Evolutionary conservation across 1,140 invertebrate species (phyloP), one percentile per base, ranked within the genome.

Genomic region (Dendrolimus punctatus): DNA sequence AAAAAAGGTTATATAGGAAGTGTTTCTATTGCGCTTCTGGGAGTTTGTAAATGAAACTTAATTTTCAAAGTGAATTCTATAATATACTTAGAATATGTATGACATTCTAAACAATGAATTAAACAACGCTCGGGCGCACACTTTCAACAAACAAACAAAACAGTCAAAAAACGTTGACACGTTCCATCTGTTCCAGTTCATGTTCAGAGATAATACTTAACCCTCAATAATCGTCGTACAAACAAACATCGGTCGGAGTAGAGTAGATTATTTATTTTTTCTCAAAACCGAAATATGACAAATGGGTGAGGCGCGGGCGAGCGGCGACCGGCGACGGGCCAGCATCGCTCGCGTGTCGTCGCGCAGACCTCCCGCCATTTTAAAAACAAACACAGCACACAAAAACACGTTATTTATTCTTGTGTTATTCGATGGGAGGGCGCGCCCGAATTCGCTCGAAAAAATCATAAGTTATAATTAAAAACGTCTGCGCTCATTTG

Each of bases 401-500:
- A 86, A 81, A 86, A 86, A 83, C 82, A 78, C 68, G 80, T 86
- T 86, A 84, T 85, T 85, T 85, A 85, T 82, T 81, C 71, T 78
- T 69, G 62, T 80, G 76, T 81, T 82, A 78, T 82, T 73, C 70
- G 72, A 72, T 68, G 68, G 74, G 79, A 84, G 79, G 79, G 75
- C 79, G 80, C 74, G 77, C 68, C 79, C 74, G 68, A 82, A 76
- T 86, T 86, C 76, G 73, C 77, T 79, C 67, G 73, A 83, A 85
- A 85, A 84, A 84, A 82, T 78, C 71, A 84, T 81, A 82, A 85
- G 68, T 76, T 81, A 82, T 85, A 85, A 85, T 85, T 85, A 85
- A 85, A 80, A 81, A 77, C 68, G 72, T 78, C 76, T 68, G 78
- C 66, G 64, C 54, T 55, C 45, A 40, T 45, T 49, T 52, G 40